Evolutionary conservation across 2,797 vertebrate species (phyloP).

Genomic region (Selene dorsalis): DNA sequence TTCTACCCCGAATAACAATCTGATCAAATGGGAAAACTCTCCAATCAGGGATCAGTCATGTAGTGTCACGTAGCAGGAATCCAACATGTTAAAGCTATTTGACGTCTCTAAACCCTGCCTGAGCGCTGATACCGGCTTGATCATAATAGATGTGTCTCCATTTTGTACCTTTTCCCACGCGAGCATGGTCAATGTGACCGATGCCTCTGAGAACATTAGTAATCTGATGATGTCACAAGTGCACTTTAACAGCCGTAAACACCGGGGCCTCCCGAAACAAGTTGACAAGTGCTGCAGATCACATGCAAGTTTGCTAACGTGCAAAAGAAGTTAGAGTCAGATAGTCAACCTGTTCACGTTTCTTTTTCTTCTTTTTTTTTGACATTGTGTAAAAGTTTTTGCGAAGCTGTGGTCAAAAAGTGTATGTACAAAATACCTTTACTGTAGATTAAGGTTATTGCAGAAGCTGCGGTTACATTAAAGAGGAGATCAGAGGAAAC

Average conservation of each 20-base stretch:
- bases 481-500: slow-evolving; percentile 25
- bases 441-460: slow-evolving; percentile 49
- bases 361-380: neutral
- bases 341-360: slow-evolving; percentile 47
- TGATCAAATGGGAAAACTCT: neutral
- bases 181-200: slow-evolving; percentile 4
- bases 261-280: slow-evolving; percentile 46
- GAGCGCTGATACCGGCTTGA: no score
- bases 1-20: neutral
- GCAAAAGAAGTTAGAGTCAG: slow-evolving; percentile 74
- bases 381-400: slow-evolving; percentile 49
- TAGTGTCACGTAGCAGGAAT: slow-evolving; percentile 4
- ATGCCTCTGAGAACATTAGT: slow-evolving; percentile 53
- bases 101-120: neutral
- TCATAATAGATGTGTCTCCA: neutral
- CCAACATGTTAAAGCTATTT: slow-evolving; percentile 44
- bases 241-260: slow-evolving; percentile 70
- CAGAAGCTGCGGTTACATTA: slow-evolving; percentile 64
- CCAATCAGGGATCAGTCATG: neutral
- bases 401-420: slow-evolving; percentile 68
- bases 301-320: slow-evolving; percentile 81
- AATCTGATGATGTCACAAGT: slow-evolving; percentile 67
- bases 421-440: slow-evolving; percentile 80
- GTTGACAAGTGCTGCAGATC: slow-evolving; percentile 50
- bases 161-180: slow-evolving; percentile 19